phyloP scores from a whole-genome alignment of 2,888 invertebrate genomes.

The Dasypogon diadema region DNA sequence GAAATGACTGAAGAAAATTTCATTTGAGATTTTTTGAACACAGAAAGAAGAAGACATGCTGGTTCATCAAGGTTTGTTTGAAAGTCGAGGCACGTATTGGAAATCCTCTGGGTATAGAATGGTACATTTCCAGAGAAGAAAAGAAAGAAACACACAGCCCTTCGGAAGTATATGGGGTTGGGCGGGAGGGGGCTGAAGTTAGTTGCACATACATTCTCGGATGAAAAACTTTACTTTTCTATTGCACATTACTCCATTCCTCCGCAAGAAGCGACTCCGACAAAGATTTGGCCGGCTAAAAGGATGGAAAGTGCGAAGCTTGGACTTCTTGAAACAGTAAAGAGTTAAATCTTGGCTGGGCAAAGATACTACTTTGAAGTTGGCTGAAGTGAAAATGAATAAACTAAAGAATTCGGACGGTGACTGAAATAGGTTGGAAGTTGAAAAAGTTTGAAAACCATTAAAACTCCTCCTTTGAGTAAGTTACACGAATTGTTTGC shows the following conservation, averaged over 20 bases:
- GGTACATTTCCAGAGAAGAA: slow-evolving; percentile 1
- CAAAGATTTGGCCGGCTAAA: slow-evolving; percentile 1
- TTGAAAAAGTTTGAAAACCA: too few relatives aligned
- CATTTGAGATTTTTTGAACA: slow-evolving; percentile 40
- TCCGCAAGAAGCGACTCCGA: slow-evolving; percentile 1
- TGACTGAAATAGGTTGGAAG: neutral
- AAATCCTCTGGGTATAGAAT: slow-evolving; percentile 25
- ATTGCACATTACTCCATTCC: neutral
- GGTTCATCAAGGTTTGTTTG: slow-evolving; percentile 49
- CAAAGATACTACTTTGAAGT: neutral
- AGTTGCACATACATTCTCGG: slow-evolving; percentile 20
- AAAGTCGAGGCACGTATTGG: slow-evolving; percentile 47
- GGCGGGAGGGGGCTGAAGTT: slow-evolving; percentile 1
- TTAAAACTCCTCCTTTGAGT: too few relatives aligned
- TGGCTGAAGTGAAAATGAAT: neutral
- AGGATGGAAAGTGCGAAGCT: neutral
- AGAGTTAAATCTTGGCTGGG: neutral
- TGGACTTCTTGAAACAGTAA: slow-evolving; percentile 28
- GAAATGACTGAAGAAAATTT: slow-evolving; percentile 44
- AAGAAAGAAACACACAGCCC: slow-evolving; percentile 14
- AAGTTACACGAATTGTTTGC: neutral
- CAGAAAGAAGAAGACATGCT: slow-evolving; percentile 45
- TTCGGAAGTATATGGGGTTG: neutral
- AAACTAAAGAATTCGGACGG: neutral
- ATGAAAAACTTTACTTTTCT: slow-evolving; percentile 39